Conservation (phyloP, 2,797 vertebrate genomes). For the Notoglanidium macrostoma region DNA sequence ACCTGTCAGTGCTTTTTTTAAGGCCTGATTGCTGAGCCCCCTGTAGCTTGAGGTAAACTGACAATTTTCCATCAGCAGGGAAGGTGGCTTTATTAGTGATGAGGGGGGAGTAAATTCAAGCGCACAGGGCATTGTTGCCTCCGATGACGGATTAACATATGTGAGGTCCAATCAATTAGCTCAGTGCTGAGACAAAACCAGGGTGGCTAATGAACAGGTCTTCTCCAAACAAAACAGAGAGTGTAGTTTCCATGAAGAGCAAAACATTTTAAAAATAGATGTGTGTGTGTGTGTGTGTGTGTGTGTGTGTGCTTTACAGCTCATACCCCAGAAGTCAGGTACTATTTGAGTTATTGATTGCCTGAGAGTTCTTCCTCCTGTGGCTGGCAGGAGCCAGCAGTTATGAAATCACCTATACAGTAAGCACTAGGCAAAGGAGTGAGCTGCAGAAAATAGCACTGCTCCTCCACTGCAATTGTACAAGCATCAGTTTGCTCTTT, state of each 20-base stretch:
- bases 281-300: constrained; percentile 2
- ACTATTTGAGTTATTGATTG: constrained; percentile 48
- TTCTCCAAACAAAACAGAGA: constrained; percentile 37
- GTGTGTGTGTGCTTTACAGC: constrained; percentile 7
- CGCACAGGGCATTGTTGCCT: constrained; percentile 62
- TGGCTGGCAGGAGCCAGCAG: constrained; percentile 29
- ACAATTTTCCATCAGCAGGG: constrained; percentile 90
- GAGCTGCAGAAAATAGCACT: constrained; percentile 60
- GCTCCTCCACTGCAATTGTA: constrained; percentile 61
- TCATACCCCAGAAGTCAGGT: constrained; percentile 31
- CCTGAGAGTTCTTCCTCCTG: constrained; percentile 36
- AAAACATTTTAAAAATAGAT: constrained; percentile 42
- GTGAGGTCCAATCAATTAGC: constrained; percentile 62
- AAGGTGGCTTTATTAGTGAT: constrained; percentile 87
- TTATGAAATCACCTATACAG: constrained; percentile 50
- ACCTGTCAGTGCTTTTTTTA: constrained; percentile 91
- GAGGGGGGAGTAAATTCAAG: constrained; percentile 69
- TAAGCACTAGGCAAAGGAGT: constrained; percentile 65
- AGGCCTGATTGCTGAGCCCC: constrained; percentile 86
- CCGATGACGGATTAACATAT: constrained; percentile 58
- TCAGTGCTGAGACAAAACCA: constrained; percentile 55
- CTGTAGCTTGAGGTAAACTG: constrained; percentile 88
- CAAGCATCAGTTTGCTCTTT: constrained; percentile 66
- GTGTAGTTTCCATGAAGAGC: constrained; percentile 29
- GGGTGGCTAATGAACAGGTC: constrained; percentile 46